Percentiles rank a stretch among this genome's conserved stretches.
These are phyloP conservation scores for Auanema sp. DNA, from an alignment of 2,888 invertebrate species.

Conservation along the genomic window DNA sequence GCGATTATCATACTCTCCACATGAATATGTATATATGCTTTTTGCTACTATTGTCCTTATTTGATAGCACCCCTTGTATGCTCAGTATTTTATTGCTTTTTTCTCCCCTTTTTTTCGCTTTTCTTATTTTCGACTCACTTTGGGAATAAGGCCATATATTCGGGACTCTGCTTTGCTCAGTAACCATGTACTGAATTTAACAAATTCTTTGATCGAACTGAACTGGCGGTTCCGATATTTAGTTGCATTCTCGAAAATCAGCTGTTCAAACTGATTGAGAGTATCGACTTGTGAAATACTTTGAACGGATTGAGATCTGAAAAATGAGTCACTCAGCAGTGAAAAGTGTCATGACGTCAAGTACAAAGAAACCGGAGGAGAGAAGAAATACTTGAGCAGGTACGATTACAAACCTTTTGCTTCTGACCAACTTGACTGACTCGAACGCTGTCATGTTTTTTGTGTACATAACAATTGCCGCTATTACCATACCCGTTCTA, in stretches of 20 bases:
- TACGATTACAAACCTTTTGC: slow-evolving; percentile 12
- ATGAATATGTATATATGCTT: too few relatives aligned
- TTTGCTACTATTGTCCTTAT: too few relatives aligned
- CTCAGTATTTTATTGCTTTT: too few relatives aligned
- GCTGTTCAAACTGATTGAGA: slow-evolving; percentile 23
- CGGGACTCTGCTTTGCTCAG: slow-evolving; percentile 28
- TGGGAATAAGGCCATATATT: slow-evolving; percentile 34
- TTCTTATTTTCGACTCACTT: slow-evolving; percentile 19
- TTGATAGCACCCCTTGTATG: too few relatives aligned
- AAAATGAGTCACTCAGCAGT: slow-evolving; percentile 6
- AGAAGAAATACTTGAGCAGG: background rate
- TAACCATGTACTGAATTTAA: slow-evolving; percentile 29
- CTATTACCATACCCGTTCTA: slow-evolving; percentile 82
- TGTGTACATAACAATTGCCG: slow-evolving; percentile 82
- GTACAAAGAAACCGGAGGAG: background rate
- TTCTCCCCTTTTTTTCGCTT: too few relatives aligned
- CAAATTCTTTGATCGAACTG: slow-evolving; percentile 22
- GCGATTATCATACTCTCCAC: too few relatives aligned
- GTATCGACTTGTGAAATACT: slow-evolving; percentile 36
- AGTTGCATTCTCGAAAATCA: background rate
- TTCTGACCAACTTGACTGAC: slow-evolving; percentile 70
- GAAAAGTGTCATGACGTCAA: background rate
- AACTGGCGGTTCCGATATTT: slow-evolving; percentile 22
- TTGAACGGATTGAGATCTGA: slow-evolving; percentile 39
- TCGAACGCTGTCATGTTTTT: slow-evolving; percentile 78